Conservation (phyloP, 2,113 vertebrate genomes). For the Acanthisitta chloris region DNA sequence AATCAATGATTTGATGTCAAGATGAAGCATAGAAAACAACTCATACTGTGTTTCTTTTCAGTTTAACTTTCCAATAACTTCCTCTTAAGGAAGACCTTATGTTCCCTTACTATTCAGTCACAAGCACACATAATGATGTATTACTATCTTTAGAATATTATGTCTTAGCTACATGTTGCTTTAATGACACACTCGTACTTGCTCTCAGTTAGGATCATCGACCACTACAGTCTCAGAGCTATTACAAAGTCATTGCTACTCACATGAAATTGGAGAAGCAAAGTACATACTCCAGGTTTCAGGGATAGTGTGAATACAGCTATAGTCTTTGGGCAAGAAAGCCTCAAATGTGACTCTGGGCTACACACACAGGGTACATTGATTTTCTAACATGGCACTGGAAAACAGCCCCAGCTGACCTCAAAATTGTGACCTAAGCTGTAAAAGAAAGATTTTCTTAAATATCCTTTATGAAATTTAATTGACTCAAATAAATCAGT, state of each 20-base stretch:
- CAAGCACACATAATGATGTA: not conserved
- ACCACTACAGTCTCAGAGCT: not conserved
- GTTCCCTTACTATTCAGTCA: not conserved
- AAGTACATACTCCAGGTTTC: not conserved
- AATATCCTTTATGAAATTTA: not conserved
- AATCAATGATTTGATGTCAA: not conserved
- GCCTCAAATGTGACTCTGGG: not conserved
- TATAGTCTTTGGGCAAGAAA: not conserved
- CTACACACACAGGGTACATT: not conserved
- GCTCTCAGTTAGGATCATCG: not conserved
- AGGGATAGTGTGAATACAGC: not conserved
- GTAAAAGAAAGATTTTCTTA: not conserved
- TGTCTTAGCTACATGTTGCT: not conserved
- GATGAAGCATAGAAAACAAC: not conserved
- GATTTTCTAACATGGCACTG: not conserved
- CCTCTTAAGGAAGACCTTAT: not conserved
- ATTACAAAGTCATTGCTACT: not conserved
- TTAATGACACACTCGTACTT: not conserved
- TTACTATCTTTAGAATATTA: constrained; percentile 17
- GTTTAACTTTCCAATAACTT: not conserved
- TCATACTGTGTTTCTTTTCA: not conserved
- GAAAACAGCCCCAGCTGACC: not conserved
- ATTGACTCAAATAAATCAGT: not conserved
- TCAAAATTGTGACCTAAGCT: not conserved
- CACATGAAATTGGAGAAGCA: not conserved